Evolutionary conservation across 2,113 vertebrate species (phyloP), one percentile per base, ranked within the genome.

Genomic region (Crotalus tigris): DNA sequence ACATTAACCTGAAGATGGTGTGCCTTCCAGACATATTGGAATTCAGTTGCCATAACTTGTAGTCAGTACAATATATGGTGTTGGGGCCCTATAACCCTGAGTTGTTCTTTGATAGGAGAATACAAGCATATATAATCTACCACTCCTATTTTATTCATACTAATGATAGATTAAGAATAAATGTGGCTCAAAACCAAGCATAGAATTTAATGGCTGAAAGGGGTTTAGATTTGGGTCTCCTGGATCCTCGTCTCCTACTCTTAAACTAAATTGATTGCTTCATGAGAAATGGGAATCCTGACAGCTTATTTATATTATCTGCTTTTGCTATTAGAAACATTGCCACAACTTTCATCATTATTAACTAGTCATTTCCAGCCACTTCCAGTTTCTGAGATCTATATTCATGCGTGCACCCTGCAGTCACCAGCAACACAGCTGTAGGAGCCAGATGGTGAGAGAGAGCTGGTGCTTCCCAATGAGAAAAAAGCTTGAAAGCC

Each of bases 391-490:
- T 64, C 7, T 92, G 85, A 91, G 51, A 26, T 88, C 92, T 53
- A 85, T 46, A 94, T 95, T 95, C 53, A 57, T 49, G 44, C 10
- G 23, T 53, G 2, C 1, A 3, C 9, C 64, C 21, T 87, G 87
- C 92, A 81, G 15, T 0, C 53, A 92, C 89, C 92, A 92, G 21
- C 3, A 90, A 44, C 1, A 0, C 0, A 91, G 87, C 64, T 49
- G 54, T 4, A 49, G 93, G 61, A 95, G 91, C 91, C 96, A 96
- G 96, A 96, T 95, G 95, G 87, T 49, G 96, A 91, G 91, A 93
- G 92, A 92, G 92, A 0, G 0, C 88, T 87, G 51, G 91, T 93
- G 89, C 85, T 95, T 95, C 88, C 85, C 90, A 0, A 55, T 46
- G 94, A 93, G 93, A 91, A 92, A 94, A 91, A 92, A 15, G 0